Evolutionary conservation across 2,797 vertebrate species (phyloP).

Genomic region (Gambelia wislizenii): DNA sequence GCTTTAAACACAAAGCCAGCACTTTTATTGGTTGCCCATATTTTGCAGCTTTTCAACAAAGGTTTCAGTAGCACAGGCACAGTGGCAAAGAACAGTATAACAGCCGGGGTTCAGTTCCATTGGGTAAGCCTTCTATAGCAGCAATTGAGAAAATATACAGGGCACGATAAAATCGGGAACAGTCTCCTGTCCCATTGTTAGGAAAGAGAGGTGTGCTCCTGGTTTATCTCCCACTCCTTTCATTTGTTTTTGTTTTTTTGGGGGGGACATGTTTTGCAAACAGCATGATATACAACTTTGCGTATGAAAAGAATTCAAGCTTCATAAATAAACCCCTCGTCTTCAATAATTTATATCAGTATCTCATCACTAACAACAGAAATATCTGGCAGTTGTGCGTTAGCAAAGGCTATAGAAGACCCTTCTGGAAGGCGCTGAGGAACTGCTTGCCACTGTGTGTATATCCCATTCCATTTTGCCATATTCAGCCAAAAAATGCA

Average conservation of each 20-base stretch:
- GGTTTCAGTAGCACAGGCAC: conserved; percentile 90
- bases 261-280: conserved; percentile 48
- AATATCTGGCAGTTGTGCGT: conserved; percentile 74
- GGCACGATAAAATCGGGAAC: background rate
- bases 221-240: background rate
- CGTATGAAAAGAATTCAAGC: conserved; percentile 69
- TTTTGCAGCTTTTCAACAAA: conserved; percentile 82
- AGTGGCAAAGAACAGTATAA: conserved; percentile 92
- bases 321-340: conserved; percentile 67
- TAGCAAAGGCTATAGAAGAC: conserved; percentile 59
- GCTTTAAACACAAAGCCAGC: conserved; percentile 48
- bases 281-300: conserved; percentile 67
- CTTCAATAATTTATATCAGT: conserved; percentile 39
- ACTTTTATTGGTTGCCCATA: conserved; percentile 82
- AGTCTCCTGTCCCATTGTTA: background rate
- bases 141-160: conserved; percentile 65
- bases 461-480: conserved; percentile 42
- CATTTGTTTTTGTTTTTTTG: background rate
- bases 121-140: conserved; percentile 80
- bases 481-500: conserved; percentile 45
- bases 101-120: conserved; percentile 83
- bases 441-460: conserved; percentile 56
- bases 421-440: conserved; percentile 55
- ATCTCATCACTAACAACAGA: background rate
- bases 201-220: background rate